Base-by-base conservation (phyloP, 2,888 invertebrate genomes). In the Meta bourneti region DNA sequence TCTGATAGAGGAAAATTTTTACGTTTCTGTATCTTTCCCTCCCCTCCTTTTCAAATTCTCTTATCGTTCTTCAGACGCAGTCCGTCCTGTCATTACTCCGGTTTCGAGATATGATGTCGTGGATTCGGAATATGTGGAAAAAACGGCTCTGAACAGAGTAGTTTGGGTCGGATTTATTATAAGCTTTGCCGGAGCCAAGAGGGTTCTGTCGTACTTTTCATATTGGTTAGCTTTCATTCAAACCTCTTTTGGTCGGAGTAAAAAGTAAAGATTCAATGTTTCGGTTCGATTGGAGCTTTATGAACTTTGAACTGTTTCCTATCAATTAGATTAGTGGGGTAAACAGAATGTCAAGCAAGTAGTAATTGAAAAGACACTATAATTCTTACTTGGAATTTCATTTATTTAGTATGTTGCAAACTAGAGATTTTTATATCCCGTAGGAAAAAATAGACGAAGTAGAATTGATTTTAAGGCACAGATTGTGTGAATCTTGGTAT, bases 21-120 rank as follows among this genome's bases (percentile, higher is more conserved):
- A n/a, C 52, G 78, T 78, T 52, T 19, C 48, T 48, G 75, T 20
- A 48, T 78, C 51, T 19, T 54, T n/a, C 34, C 34, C 81, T 70
- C 61, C 61, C 54, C 19, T 75, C 74, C 9, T 34, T 72, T 13
- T 82, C 52, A 78, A 78, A 78, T 49, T 9, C 48, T 83, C 61
- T 72, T 75, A 19, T 82, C 72, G 19, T 82, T 82, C 20, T 51
- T 7, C 7, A 54, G 61, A 78, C 19, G 19, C 11, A 0, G 52
- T 51, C 16, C 11, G 34, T 49, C n/a, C 72, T 82, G 82, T 82
- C 82, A 82, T 82, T 82, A 82, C 34, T 19, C 9, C 9, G 71
- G 51, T 72, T 61, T 61, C 11, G 72, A 72, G 72, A 82, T 82
- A 72, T 49, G 51, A 72, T 52, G 80, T 80, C 69, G 48, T 77